These are phyloP conservation scores for Lanistes nyassanus DNA, from an alignment of 1,140 invertebrate genomes.

Conservation along the genomic window DNA sequence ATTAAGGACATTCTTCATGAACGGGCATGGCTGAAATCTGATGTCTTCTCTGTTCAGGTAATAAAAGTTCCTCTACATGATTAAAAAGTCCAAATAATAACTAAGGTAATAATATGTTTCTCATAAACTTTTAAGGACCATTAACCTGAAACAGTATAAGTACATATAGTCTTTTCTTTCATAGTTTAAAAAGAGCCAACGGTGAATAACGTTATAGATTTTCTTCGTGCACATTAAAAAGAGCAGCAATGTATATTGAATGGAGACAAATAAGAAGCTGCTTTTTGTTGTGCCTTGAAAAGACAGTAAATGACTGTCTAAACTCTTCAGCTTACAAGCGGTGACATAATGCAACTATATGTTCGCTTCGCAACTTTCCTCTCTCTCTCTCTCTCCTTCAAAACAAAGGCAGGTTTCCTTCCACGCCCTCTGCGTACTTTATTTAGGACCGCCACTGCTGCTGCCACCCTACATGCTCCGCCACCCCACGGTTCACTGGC, in stretches of 20 bases:
- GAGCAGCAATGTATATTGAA: not conserved
- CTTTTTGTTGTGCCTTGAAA: not conserved
- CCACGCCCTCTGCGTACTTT: no score
- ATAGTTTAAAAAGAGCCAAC: constrained; percentile 14
- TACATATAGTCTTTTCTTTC: no score
- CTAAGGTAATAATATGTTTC: not conserved
- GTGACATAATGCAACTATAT: no score
- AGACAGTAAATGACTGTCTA: not conserved
- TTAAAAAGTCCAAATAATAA: constrained; percentile 16
- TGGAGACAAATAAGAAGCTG: not conserved
- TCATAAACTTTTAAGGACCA: no score
- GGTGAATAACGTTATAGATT: not conserved
- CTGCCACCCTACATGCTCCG: no score
- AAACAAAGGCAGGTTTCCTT: no score
- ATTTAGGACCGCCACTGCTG: no score
- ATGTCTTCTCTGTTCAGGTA: constrained; percentile 79
- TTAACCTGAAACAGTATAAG: no score
- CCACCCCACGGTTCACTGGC: no score
- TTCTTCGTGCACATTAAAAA: not conserved
- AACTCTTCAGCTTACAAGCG: no score
- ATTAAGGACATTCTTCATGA: constrained; percentile 96
- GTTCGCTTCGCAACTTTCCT: no score
- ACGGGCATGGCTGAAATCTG: constrained; percentile 87
- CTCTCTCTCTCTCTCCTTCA: no score
- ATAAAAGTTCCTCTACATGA: not conserved